A percentile compares a stretch with the other conserved stretches of the same genome.
Evolutionary conservation across 2,113 vertebrate genomes (phyloP).

Genomic region (Apus apus): DNA sequence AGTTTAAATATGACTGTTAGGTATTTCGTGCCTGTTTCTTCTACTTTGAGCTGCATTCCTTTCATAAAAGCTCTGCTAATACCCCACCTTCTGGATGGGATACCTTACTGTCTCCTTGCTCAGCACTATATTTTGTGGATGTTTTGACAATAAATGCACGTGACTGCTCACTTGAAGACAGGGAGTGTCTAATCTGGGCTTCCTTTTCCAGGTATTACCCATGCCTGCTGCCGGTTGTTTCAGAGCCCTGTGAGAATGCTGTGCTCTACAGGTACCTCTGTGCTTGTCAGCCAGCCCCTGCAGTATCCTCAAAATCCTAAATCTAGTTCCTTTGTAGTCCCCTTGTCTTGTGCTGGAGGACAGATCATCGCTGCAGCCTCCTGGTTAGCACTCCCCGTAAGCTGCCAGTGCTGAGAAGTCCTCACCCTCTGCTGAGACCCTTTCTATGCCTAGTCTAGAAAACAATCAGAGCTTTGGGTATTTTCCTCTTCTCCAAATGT

Average conservation of each 20-base stretch:
- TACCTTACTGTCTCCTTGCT: rapidly evolving
- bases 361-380: neutral
- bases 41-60: neutral
- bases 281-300: neutral
- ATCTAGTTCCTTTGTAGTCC: constrained; percentile 1
- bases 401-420: neutral
- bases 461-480: neutral
- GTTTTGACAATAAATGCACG: neutral
- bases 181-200: constrained; percentile 3
- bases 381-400: neutral
- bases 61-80: neutral
- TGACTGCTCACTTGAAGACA: neutral
- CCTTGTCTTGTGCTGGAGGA: neutral
- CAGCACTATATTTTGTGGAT: neutral
- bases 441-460: neutral
- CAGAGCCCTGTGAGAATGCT: constrained; percentile 62
- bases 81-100: neutral
- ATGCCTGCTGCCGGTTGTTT: constrained; percentile 52
- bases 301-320: neutral
- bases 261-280: constrained; percentile 58
- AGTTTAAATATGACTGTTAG: neutral
- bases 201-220: constrained; percentile 71
- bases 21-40: neutral
- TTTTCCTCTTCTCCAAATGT: neutral
- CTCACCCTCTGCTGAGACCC: neutral